Conservation (phyloP, 2,797 vertebrate genomes). For the Masticophis lateralis region DNA sequence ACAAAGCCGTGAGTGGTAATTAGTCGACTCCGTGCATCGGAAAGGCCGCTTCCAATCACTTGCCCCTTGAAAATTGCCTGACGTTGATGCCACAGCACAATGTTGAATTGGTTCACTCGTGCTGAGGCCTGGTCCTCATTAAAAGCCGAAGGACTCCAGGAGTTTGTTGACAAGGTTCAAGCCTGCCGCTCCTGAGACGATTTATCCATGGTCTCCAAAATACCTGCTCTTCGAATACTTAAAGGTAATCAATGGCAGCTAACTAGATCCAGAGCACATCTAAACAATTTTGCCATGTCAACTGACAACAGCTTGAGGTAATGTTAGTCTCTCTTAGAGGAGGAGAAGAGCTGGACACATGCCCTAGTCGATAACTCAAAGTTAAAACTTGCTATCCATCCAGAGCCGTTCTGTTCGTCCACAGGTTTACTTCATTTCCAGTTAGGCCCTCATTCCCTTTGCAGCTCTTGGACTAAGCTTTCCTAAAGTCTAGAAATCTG, state of each 20-base stretch:
- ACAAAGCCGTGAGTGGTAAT: constrained; percentile 68
- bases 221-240: constrained; percentile 73
- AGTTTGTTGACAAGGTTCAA: constrained; percentile 68
- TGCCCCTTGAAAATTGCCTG: constrained; percentile 70
- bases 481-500: no score
- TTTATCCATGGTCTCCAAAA: constrained; percentile 73
- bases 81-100: constrained; percentile 70
- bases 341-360: no score
- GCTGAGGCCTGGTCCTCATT: constrained; percentile 65
- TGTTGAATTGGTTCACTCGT: constrained; percentile 53
- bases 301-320: no score
- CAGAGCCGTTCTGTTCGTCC: no score
- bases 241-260: constrained; percentile 75
- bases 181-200: constrained; percentile 64
- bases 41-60: constrained; percentile 73
- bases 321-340: no score
- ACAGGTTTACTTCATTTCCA: no score
- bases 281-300: no score
- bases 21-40: constrained; percentile 73
- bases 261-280: no score
- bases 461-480: no score
- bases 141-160: constrained; percentile 59
- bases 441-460: no score
- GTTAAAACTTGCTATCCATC: no score
- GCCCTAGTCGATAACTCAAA: no score